Evolutionary conservation across 2,113 vertebrate genomes (phyloP), one percentile per base, ranked within the genome.

Genomic region (Chloropsis hardwickii): DNA sequence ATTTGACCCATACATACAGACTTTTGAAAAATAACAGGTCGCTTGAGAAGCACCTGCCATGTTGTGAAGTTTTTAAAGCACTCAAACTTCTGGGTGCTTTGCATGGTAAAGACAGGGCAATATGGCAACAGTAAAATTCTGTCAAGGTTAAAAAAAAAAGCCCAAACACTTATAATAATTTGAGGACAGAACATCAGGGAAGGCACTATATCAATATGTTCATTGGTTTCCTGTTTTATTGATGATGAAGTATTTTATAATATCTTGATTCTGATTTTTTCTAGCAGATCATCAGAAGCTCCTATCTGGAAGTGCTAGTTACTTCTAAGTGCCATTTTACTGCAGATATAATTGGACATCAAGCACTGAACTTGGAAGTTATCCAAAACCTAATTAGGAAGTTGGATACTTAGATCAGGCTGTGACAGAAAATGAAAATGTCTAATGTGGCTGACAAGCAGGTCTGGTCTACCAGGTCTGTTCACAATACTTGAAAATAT

Each of bases 361-460:
- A 93, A 96, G 94, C 69, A 86, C 90, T 44, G 4, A 93, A 91
- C 72, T 76, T 98, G 98, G 98, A 98, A 97, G 65, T 35, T 70
- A 92, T 97, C 97, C 98, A 98, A 97, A 97, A 97, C 88, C 97
- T 97, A 98, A 98, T 98, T 98, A 98, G 69, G 89, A 97, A 94
- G 80, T 86, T 96, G 81, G 86, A 92, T 50, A 74, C 95, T 96
- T 96, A 97, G 95, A 97, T 94, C 45, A 85, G 94, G 70, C 82
- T 94, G 86, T 92, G 84, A 86, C 53, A 78, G 88, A 94, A 85
- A 95, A 95, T 95, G 76, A 93, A 94, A 90, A 96, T 72, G 76
- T 81, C 0, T 6, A 92, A 83, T 33, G 48, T 61, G 67, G 72
- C 72, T 90, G 92, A 95, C 92, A 92, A 81, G 40, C 45, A 79